These are phyloP conservation scores for Tholera decimalis DNA, from an alignment of 2,888 invertebrate species.

Conservation along the genomic window DNA sequence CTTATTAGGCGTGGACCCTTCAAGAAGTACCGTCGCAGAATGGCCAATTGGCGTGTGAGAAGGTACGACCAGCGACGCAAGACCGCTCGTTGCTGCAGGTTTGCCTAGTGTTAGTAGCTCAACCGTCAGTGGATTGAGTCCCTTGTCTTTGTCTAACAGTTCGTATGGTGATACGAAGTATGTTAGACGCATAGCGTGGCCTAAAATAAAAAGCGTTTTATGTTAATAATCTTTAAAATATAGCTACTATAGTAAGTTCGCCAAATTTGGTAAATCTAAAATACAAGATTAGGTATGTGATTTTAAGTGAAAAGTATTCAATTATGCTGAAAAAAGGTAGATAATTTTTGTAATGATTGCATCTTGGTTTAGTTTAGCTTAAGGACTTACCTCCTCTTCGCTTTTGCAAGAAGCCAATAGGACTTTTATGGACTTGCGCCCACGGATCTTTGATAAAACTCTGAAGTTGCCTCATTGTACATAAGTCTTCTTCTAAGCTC, in stretches of 20 bases:
- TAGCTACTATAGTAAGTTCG: not conserved
- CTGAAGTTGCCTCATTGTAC: slow-evolving; percentile 95
- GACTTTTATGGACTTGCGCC: slow-evolving; percentile 96
- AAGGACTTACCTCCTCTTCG: slow-evolving; percentile 93
- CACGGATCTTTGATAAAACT: slow-evolving; percentile 93
- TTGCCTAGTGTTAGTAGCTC: slow-evolving; percentile 93
- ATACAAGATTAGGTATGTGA: no score
- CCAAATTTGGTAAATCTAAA: not conserved
- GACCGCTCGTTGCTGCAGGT: slow-evolving; percentile 78
- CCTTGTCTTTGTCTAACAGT: slow-evolving; percentile 95
- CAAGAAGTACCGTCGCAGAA: slow-evolving; percentile 97
- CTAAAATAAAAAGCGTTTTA: slow-evolving; percentile 81
- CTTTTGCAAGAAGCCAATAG: slow-evolving; percentile 96
- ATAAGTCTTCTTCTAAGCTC: slow-evolving; percentile 97
- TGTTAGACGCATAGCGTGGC: slow-evolving; percentile 98
- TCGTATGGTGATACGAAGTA: slow-evolving; percentile 99
- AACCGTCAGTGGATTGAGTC: slow-evolving; percentile 94
- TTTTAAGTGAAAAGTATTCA: no score
- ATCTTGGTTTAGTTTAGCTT: no score
- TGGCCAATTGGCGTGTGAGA: slow-evolving; percentile 94
- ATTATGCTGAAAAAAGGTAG: no score
- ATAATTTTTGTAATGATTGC: not conserved
- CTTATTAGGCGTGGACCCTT: slow-evolving; percentile 96
- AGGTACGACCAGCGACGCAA: slow-evolving; percentile 84
- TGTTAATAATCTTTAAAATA: not conserved